These are phyloP conservation scores for Zoanthus sociatus DNA, from an alignment of 92 coral and sea anemone species.

Conservation along the genomic window DNA sequence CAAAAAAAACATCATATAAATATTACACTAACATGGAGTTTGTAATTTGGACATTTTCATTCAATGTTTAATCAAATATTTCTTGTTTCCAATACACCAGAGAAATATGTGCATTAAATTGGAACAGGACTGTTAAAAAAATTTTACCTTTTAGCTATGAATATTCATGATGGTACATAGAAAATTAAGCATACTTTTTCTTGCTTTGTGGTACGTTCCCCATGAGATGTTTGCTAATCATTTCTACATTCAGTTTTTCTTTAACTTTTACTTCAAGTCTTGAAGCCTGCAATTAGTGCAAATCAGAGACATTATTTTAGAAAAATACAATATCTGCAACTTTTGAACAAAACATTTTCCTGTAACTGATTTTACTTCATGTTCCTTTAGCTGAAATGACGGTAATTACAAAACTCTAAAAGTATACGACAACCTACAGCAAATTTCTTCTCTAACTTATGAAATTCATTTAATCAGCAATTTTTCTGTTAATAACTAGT, in stretches of 20 bases:
- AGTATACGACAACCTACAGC: too few relatives aligned
- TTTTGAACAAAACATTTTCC: background rate
- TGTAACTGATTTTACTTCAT: too few relatives aligned
- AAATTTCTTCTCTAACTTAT: too few relatives aligned
- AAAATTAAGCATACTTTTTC: slow-evolving; percentile 75
- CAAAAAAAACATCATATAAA: background rate
- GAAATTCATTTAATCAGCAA: too few relatives aligned
- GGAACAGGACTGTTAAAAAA: too few relatives aligned
- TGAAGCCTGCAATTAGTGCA: slow-evolving; percentile 69
- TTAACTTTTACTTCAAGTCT: slow-evolving; percentile 81
- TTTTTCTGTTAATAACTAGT: too few relatives aligned
- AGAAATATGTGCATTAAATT: too few relatives aligned
- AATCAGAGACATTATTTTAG: background rate
- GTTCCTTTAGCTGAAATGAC: too few relatives aligned
- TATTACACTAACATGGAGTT: background rate
- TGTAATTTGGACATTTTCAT: background rate
- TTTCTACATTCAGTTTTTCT: slow-evolving; percentile 67
- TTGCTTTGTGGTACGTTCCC: slow-evolving; percentile 80
- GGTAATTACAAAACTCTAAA: too few relatives aligned
- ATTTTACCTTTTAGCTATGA: background rate
- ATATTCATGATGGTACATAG: background rate
- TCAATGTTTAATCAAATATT: background rate
- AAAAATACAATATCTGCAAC: background rate
- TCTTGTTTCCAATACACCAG: too few relatives aligned
- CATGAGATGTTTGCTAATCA: slow-evolving; percentile 80